Conservation (phyloP, 1,140 invertebrate genomes). For the Lycorma delicatula region DNA sequence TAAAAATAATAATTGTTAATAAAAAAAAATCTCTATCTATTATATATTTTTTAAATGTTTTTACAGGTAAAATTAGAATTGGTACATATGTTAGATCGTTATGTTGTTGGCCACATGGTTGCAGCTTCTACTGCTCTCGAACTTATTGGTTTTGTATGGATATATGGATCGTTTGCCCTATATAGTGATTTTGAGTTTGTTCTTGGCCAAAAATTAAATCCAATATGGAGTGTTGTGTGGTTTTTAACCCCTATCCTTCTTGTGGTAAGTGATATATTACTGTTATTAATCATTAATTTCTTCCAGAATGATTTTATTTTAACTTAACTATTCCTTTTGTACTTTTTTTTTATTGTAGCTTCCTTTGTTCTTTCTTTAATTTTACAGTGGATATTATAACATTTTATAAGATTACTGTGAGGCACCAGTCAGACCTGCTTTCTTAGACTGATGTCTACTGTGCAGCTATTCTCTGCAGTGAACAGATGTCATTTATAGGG, state of each 20-base stretch:
- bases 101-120: conserved; percentile 43
- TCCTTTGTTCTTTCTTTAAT: no score
- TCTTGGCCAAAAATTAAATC: conserved; percentile 39
- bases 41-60: background rate
- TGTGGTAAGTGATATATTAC: conserved; percentile 34
- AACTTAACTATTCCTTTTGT: no score
- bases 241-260: conserved; percentile 39
- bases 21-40: background rate
- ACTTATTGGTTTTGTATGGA: conserved; percentile 40
- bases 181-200: conserved; percentile 47
- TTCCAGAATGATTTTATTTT: no score
- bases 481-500: no score
- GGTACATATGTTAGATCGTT: conserved; percentile 42
- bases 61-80: conserved; percentile 30
- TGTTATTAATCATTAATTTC: no score
- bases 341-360: no score
- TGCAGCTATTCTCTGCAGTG: no score
- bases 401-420: no score
- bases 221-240: conserved; percentile 41
- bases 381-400: no score
- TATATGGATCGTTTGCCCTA: conserved; percentile 42
- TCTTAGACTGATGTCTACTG: no score
- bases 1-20: no score
- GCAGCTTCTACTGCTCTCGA: conserved; percentile 40
- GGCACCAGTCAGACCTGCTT: no score